These are phyloP conservation scores for Argyrosomus japonicus DNA, from an alignment of 2,113 vertebrate genomes.

Conservation along the genomic window DNA sequence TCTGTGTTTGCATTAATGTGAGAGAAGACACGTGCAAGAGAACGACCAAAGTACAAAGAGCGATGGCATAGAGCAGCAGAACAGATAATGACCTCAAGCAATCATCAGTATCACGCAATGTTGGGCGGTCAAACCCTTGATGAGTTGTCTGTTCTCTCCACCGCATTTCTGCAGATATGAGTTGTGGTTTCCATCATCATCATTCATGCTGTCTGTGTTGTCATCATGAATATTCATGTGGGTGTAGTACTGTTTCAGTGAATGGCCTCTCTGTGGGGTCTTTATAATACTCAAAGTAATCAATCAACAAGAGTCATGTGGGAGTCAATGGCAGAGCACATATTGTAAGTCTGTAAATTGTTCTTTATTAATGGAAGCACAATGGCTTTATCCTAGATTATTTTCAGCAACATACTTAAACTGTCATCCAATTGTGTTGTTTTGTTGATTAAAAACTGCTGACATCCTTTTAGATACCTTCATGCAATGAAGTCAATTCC, in stretches of 20 bases:
- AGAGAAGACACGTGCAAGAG: too few species aligned
- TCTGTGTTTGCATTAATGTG: too few species aligned
- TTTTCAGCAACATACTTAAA: neutral
- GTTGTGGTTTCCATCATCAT: constrained; percentile 7
- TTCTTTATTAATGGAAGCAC: neutral
- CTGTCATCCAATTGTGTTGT: neutral
- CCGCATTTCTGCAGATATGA: neutral
- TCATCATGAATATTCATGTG: constrained; percentile 12
- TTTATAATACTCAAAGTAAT: neutral
- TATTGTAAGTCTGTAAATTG: neutral
- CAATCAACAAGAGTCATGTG: neutral
- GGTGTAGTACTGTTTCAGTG: neutral
- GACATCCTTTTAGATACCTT: neutral
- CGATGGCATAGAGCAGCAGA: neutral
- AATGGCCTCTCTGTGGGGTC: constrained; percentile 2
- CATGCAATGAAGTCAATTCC: neutral
- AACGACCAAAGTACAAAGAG: too few species aligned
- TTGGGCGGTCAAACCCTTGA: neutral
- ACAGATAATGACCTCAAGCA: neutral
- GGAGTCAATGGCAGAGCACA: neutral
- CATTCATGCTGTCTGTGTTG: neutral
- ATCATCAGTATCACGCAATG: too few species aligned
- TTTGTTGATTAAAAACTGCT: neutral
- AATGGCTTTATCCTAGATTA: accelerated
- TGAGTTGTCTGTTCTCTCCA: neutral